A percentile compares a stretch with the other conserved stretches of the same genome.
Evolutionary conservation across 2,888 invertebrate genomes (phyloP).

Genomic region (Drosophila borealis): DNA sequence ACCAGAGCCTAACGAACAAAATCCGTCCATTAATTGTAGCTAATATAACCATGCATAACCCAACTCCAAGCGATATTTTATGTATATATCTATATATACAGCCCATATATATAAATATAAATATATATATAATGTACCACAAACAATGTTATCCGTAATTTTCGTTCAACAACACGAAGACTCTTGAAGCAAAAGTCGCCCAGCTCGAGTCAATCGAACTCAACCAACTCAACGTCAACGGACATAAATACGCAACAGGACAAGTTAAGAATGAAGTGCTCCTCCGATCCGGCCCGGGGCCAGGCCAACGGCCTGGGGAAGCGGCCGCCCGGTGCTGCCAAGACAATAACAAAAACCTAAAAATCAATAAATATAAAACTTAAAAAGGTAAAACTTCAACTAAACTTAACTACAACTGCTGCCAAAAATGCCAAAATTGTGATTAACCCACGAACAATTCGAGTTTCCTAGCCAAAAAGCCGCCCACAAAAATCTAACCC

Average conservation of each 20-base stretch:
- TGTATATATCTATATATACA: constrained; percentile 1
- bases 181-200: constrained; percentile 68
- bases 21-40: constrained; percentile 44
- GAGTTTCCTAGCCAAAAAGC: not conserved
- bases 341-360: constrained; percentile 31
- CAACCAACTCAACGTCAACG: constrained; percentile 77
- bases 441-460: not conserved
- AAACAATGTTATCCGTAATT: constrained; percentile 45
- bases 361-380: constrained; percentile 2
- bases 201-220: constrained; percentile 71
- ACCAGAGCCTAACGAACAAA: not conserved
- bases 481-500: constrained; percentile 15
- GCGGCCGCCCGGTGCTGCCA: not conserved
- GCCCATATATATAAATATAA: constrained; percentile 27
- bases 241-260: constrained; percentile 62
- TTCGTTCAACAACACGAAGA: constrained; percentile 59
- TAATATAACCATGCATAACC: constrained; percentile 17
- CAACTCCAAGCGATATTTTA: constrained; percentile 24
- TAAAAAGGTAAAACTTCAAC: constrained; percentile 33
- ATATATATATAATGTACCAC: constrained; percentile 20
- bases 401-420: too few relatives aligned
- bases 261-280: constrained; percentile 65
- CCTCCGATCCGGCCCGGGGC: constrained; percentile 5
- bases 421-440: not conserved
- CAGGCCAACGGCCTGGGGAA: constrained; percentile 28